Percentiles rank a stretch among this genome's conserved stretches.
Evolutionary conservation across 2,797 vertebrate species (phyloP).

Genomic region (Chaenodraco wilsoni): DNA sequence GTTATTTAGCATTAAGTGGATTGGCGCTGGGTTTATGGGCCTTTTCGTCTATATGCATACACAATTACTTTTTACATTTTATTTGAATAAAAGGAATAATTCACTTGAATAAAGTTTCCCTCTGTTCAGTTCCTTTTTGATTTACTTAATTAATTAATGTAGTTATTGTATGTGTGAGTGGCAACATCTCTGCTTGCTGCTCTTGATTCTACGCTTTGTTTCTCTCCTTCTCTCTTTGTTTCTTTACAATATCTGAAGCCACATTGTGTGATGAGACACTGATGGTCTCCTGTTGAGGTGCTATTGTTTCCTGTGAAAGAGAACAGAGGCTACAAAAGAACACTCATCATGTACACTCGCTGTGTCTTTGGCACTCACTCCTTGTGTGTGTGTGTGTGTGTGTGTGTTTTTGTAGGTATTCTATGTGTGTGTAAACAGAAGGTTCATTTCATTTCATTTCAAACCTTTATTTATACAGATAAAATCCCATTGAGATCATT

Average conservation of each 20-base stretch:
- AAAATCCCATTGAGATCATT: no score
- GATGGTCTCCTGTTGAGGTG: constrained; percentile 14
- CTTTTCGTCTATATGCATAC: no score
- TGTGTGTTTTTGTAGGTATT: not conserved
- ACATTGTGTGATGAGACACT: constrained; percentile 46
- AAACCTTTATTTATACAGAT: no score
- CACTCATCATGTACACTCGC: constrained; percentile 31
- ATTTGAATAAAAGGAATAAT: no score
- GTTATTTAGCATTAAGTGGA: not conserved
- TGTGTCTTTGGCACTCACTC: constrained; percentile 24
- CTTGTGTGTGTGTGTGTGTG: not conserved
- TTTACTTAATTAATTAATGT: not conserved
- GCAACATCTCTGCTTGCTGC: not conserved
- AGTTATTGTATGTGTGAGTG: not conserved
- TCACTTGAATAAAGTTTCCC: constrained; percentile 1
- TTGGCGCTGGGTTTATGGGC: not conserved
- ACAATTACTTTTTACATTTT: no score
- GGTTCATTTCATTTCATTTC: no score
- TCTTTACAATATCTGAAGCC: constrained; percentile 13
- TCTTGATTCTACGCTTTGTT: constrained; percentile 11
- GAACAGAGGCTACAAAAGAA: constrained; percentile 33
- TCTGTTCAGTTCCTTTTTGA: not conserved
- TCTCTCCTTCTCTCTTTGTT: constrained; percentile 13
- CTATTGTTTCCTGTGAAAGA: constrained; percentile 39
- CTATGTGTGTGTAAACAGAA: constrained; percentile 28